phyloP scores from a whole-genome alignment of 1,140 invertebrate genomes.

The Caerostris darwini region DNA sequence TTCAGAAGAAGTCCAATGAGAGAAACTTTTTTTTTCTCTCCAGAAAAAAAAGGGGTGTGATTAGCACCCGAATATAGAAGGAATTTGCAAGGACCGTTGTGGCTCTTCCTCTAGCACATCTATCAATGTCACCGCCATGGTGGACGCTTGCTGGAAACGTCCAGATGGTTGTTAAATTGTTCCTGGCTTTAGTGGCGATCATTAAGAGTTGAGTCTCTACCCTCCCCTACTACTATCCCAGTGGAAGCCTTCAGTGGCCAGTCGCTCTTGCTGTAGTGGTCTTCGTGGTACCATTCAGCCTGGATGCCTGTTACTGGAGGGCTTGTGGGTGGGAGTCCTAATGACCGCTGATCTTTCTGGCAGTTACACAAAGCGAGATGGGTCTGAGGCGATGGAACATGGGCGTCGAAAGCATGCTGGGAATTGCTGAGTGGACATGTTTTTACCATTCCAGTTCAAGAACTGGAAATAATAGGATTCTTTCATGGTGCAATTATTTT shows the following conservation, averaged over 20 bases:
- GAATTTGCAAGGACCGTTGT: constrained; percentile 37
- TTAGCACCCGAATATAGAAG: constrained; percentile 62
- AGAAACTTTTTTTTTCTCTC: constrained; percentile 8
- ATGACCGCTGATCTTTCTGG: not conserved
- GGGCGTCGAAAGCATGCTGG: not conserved
- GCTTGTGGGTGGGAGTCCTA: not conserved
- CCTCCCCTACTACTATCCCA: not conserved
- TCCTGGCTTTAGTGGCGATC: constrained; percentile 59
- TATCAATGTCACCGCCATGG: constrained; percentile 47
- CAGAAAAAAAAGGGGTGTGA: constrained; percentile 40
- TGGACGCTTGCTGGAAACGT: not conserved
- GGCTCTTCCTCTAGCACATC: constrained; percentile 44
- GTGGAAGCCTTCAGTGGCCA: not conserved
- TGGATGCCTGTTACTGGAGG: not conserved
- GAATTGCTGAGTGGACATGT: not conserved
- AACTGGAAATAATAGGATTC: not conserved
- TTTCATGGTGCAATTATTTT: not conserved
- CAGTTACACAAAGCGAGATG: not conserved
- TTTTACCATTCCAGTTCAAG: not conserved
- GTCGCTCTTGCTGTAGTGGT: not conserved
- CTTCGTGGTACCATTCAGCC: not conserved
- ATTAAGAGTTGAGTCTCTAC: constrained; percentile 10
- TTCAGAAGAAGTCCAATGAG: constrained; percentile 3
- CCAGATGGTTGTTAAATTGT: constrained; percentile 71
- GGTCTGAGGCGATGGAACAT: not conserved